Evolutionary conservation across 53 echinoderm and acorn worm species (phyloP).

Genomic region (Arbacia lixula): DNA sequence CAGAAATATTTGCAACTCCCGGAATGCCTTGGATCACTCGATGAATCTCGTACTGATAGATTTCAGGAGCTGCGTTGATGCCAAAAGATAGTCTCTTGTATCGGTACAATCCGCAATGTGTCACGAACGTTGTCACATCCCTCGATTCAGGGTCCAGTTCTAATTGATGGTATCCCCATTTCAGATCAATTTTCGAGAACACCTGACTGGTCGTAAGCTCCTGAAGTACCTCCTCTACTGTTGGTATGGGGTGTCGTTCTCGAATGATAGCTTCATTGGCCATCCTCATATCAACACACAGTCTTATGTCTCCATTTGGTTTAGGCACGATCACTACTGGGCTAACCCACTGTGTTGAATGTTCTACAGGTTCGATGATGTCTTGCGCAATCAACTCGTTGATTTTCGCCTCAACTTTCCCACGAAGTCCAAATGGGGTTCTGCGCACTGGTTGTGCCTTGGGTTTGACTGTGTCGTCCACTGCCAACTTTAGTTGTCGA

Average conservation of each 20-base stretch:
- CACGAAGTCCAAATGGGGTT: conserved; percentile 32
- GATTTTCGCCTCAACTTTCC: conserved; percentile 1
- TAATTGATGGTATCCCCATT: conserved; percentile 39
- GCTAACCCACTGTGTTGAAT: neutral
- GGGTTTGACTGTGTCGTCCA: neutral
- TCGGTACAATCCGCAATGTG: conserved; percentile 38
- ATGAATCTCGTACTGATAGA: conserved; percentile 16
- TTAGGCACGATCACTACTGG: conserved; percentile 38
- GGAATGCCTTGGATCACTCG: neutral
- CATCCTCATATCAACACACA: too few species aligned
- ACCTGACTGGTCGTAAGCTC: conserved; percentile 1
- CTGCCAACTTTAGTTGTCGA: neutral
- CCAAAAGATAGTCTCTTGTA: conserved; percentile 32
- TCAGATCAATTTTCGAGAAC: conserved; percentile 43
- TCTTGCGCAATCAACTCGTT: neutral
- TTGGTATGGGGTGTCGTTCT: conserved; percentile 44
- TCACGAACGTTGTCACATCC: conserved; percentile 41
- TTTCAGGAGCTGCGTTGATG: conserved; percentile 34
- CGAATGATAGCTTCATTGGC: conserved; percentile 15
- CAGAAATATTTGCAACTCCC: conserved; percentile 29
- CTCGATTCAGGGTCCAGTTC: conserved; percentile 36
- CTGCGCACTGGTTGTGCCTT: conserved; percentile 20
- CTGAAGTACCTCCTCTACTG: conserved; percentile 32
- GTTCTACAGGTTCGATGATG: conserved; percentile 10
- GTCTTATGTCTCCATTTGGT: conserved; percentile 58